Evolutionary conservation across 2,888 invertebrate genomes (phyloP).

Genomic region (Pseudeuparius sepicola): DNA sequence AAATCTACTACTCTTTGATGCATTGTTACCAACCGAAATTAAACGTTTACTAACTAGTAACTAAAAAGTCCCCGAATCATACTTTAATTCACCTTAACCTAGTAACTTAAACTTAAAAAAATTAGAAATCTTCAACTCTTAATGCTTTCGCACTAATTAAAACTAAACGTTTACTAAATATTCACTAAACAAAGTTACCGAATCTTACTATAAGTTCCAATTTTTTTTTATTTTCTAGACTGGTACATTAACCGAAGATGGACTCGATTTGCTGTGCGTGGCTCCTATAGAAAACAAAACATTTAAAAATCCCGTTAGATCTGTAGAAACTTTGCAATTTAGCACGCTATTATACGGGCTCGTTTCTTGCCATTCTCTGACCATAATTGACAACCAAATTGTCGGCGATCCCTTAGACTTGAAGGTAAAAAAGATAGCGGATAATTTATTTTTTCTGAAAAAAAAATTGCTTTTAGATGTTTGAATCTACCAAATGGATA

Average conservation of each 20-base stretch:
- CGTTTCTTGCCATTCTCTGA: constrained; percentile 89
- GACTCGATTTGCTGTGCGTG: constrained; percentile 89
- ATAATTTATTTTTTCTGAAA: background rate
- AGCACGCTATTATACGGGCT: constrained; percentile 53
- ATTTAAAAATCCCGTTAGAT: constrained; percentile 41
- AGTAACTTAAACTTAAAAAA: too few relatives aligned
- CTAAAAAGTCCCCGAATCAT: too few relatives aligned
- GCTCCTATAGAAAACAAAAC: constrained; percentile 50
- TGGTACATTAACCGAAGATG: constrained; percentile 93
- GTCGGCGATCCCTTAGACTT: constrained; percentile 93
- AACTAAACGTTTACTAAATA: too few relatives aligned
- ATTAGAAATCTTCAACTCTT: too few relatives aligned
- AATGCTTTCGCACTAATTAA: too few relatives aligned
- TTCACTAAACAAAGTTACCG: too few relatives aligned
- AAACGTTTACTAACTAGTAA: too few relatives aligned
- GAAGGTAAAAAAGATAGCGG: constrained; percentile 44
- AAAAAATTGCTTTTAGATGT: constrained; percentile 56
- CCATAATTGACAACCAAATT: constrained; percentile 75
- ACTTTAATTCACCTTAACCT: too few relatives aligned
- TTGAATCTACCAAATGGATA: constrained; percentile 86
- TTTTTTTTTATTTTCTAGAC: constrained; percentile 52
- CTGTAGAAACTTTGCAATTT: constrained; percentile 40
- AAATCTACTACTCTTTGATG: too few relatives aligned
- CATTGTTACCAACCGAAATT: too few relatives aligned
- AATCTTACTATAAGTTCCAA: too few relatives aligned